Conservation (phyloP, 2,113 vertebrate genomes). For the Sinocyclocheilus maitianheensis region DNA sequence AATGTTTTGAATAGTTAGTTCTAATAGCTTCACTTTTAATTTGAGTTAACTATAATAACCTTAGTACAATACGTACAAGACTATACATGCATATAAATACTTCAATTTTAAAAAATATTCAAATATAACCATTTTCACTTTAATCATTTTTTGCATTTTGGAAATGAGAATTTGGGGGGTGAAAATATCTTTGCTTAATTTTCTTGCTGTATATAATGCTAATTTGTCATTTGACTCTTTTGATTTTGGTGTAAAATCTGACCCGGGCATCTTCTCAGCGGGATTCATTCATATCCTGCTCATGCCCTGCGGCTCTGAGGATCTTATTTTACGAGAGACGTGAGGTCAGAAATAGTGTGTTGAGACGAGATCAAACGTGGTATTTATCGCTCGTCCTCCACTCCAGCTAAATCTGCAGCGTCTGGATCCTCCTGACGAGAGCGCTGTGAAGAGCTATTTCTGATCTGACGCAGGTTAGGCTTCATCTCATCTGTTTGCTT, state of each 20-base stretch:
- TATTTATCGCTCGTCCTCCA: neutral
- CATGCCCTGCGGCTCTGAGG: neutral
- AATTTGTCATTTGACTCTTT: neutral
- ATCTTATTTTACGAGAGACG: neutral
- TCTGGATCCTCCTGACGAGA: neutral
- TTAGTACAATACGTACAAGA: no score
- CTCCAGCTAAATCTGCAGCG: neutral
- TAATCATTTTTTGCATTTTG: neutral
- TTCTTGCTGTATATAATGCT: neutral
- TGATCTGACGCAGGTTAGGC: neutral
- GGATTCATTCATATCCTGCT: neutral
- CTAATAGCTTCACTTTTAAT: no score
- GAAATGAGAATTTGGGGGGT: neutral
- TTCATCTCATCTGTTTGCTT: constrained; percentile 13
- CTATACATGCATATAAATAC: neutral
- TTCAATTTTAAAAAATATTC: neutral
- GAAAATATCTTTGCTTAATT: neutral
- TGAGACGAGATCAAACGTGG: neutral
- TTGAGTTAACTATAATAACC: no score
- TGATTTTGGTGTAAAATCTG: neutral
- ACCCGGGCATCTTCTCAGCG: neutral
- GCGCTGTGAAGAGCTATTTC: constrained; percentile 11
- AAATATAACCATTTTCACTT: neutral
- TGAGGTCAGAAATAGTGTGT: neutral
- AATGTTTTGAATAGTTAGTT: no score